Percentiles rank a stretch among this genome's conserved stretches.
phyloP scores from a whole-genome alignment of 2,888 invertebrate species.

The Lottia gigantea region DNA sequence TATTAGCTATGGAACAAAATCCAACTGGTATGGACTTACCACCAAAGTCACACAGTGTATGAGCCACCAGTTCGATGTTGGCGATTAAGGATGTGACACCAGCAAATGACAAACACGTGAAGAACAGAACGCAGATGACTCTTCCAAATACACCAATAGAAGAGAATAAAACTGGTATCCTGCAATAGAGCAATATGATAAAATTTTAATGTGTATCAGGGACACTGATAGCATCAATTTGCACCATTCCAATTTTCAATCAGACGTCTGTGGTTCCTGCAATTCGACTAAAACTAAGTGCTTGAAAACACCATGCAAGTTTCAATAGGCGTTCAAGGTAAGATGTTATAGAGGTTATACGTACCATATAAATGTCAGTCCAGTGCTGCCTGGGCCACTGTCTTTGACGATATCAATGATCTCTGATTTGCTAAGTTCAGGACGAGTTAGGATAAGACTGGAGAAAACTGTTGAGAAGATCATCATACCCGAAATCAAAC shows the following conservation, averaged over 20 bases:
- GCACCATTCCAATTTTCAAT: no score
- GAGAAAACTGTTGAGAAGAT: conserved; percentile 60
- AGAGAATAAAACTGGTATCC: conserved; percentile 58
- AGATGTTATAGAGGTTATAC: conserved; percentile 1
- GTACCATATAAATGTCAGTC: conserved; percentile 63
- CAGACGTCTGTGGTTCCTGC: no score
- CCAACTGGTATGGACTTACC: conserved; percentile 35
- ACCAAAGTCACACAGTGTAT: conserved; percentile 55
- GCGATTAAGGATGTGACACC: conserved; percentile 60
- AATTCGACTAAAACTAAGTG: no score
- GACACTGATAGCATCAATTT: no score
- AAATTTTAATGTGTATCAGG: no score
- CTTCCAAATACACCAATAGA: conserved; percentile 54
- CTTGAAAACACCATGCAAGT: no score
- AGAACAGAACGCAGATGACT: conserved; percentile 52
- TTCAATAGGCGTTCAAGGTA: no score
- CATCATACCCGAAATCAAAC: conserved; percentile 58
- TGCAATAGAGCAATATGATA: conserved; percentile 26
- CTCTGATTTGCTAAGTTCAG: conserved; percentile 34
- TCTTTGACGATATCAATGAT: conserved; percentile 53
- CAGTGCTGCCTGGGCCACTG: conserved; percentile 62
- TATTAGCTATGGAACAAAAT: no score
- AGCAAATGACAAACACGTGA: conserved; percentile 57
- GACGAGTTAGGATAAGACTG: conserved; percentile 37
- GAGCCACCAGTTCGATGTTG: conserved; percentile 49